A percentile compares a stretch with the other conserved stretches of the same genome.
Conservation (phyloP, 2,888 invertebrate genomes). For the Drosophila meridiana region DNA sequence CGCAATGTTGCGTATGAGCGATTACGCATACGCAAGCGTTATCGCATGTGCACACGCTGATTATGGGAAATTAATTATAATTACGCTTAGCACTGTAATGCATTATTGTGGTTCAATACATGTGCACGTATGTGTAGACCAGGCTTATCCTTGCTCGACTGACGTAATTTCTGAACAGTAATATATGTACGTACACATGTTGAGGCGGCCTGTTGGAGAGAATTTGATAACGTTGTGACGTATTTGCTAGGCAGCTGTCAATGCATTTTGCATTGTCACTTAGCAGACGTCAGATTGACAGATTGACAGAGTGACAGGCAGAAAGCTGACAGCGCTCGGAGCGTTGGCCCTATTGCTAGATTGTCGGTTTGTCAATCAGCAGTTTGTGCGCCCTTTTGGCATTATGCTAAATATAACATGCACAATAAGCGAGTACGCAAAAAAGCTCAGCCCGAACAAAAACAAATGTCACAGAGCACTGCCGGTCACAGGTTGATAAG, state of each 20-base stretch:
- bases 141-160: conserved; percentile 49
- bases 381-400: conserved; percentile 55
- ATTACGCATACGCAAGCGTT: conserved; percentile 43
- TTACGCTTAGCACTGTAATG: conserved; percentile 56
- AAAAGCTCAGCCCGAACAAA: conserved; percentile 31
- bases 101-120: conserved; percentile 25
- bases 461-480: conserved; percentile 42
- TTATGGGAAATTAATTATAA: conserved; percentile 73
- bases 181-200: conserved; percentile 2
- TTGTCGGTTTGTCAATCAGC: conserved; percentile 40
- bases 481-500: conserved; percentile 52
- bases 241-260: conserved; percentile 32
- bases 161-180: conserved; percentile 31
- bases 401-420: conserved; percentile 66
- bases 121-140: neutral
- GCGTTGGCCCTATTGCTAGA: conserved; percentile 35
- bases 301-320: conserved; percentile 7
- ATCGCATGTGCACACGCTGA: conserved; percentile 19
- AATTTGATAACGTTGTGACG: conserved; percentile 45
- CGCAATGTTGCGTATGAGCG: conserved; percentile 50
- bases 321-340: conserved; percentile 11
- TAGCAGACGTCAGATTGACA: conserved; percentile 28
- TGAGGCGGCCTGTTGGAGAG: neutral
- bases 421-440: conserved; percentile 34
- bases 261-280: conserved; percentile 54